These are phyloP conservation scores for Leptinotarsa rubiginosa DNA, from an alignment of 2,888 invertebrate genomes.

Conservation along the genomic window DNA sequence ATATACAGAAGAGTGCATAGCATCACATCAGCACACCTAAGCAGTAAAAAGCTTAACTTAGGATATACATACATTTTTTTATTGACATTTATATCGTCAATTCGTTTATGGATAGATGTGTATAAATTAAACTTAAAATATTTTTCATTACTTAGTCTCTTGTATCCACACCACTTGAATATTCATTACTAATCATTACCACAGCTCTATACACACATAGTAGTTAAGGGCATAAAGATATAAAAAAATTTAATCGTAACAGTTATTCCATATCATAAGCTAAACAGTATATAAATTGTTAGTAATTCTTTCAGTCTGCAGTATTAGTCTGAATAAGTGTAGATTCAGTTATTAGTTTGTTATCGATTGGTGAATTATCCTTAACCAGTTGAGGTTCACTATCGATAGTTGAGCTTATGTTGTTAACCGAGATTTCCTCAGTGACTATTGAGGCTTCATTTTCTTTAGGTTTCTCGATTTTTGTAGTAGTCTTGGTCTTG, in stretches of 20 bases:
- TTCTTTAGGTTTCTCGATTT: constrained; percentile 58
- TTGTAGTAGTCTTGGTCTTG: constrained; percentile 56
- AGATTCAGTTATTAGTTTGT: constrained; percentile 60
- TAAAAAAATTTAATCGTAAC: constrained; percentile 59
- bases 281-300: constrained; percentile 34
- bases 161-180: constrained; percentile 55
- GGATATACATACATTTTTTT: constrained; percentile 54
- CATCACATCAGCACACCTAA: constrained; percentile 65
- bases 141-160: constrained; percentile 48
- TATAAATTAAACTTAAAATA: constrained; percentile 52
- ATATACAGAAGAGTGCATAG: constrained; percentile 63
- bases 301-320: constrained; percentile 59
- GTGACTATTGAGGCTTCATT: constrained; percentile 57
- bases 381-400: constrained; percentile 57
- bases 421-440: constrained; percentile 52
- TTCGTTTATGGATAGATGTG: constrained; percentile 41
- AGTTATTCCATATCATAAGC: constrained; percentile 46
- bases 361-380: constrained; percentile 64
- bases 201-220: constrained; percentile 63
- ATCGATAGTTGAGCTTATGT: constrained; percentile 45
- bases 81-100: constrained; percentile 41
- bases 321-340: constrained; percentile 56
- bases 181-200: constrained; percentile 57
- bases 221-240: constrained; percentile 56
- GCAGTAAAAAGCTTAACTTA: constrained; percentile 61